phyloP scores from a whole-genome alignment of 1,140 invertebrate genomes.

The Planococcus citri region DNA sequence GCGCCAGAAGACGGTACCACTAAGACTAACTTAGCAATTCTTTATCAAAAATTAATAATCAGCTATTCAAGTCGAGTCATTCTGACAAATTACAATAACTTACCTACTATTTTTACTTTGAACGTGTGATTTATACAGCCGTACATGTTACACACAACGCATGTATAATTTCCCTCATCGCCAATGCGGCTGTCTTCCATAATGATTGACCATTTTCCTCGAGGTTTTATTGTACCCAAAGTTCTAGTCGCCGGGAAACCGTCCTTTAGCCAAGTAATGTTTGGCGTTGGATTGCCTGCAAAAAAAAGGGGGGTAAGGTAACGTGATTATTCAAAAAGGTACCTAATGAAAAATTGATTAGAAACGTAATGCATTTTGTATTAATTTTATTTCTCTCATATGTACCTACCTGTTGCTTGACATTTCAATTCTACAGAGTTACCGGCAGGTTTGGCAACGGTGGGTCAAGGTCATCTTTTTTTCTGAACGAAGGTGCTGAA shows the following conservation, averaged over 20 bases:
- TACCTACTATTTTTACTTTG: slow-evolving; percentile 59
- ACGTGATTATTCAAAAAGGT: too few relatives aligned
- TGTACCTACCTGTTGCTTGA: slow-evolving; percentile 42
- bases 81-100: slow-evolving; percentile 33
- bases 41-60: not conserved
- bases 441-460: slow-evolving; percentile 51
- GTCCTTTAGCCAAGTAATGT: slow-evolving; percentile 67
- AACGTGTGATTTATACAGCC: slow-evolving; percentile 65
- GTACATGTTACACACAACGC: slow-evolving; percentile 61
- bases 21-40: too few relatives aligned
- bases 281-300: slow-evolving; percentile 57
- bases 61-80: not conserved
- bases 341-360: not conserved
- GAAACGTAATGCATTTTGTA: not conserved
- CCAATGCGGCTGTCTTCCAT: slow-evolving; percentile 59
- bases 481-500: slow-evolving; percentile 34
- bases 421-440: slow-evolving; percentile 51
- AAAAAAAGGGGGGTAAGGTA: too few relatives aligned
- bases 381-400: too few relatives aligned
- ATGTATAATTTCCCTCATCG: slow-evolving; percentile 76
- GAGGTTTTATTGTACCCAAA: slow-evolving; percentile 44
- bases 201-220: slow-evolving; percentile 52
- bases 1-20: not conserved
- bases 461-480: slow-evolving; percentile 39
- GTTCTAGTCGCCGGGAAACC: slow-evolving; percentile 44